phyloP scores from a whole-genome alignment of 2,888 invertebrate species.

The Onthophagus sagittarius region DNA sequence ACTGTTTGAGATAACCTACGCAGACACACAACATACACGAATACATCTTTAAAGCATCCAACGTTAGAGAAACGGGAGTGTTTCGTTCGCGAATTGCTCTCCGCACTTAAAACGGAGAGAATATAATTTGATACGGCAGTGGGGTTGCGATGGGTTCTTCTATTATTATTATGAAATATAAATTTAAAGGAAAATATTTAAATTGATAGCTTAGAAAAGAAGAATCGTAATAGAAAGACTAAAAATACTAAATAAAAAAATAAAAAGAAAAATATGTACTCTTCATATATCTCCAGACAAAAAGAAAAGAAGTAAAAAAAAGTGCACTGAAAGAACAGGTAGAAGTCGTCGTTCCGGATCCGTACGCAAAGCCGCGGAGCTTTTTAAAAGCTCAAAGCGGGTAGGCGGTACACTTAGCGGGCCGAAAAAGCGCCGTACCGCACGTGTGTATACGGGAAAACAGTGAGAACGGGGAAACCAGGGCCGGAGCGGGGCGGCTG shows the following conservation, averaged over 20 bases:
- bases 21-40: neutral
- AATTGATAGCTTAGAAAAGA: too few relatives aligned
- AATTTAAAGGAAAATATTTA: too few relatives aligned
- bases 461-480: neutral
- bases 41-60: neutral
- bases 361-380: neutral
- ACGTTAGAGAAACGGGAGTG: neutral
- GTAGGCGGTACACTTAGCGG: neutral
- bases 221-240: too few relatives aligned
- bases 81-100: neutral
- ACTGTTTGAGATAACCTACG: neutral
- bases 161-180: neutral
- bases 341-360: neutral
- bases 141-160: neutral
- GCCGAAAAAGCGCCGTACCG: neutral
- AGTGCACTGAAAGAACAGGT: neutral
- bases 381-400: neutral
- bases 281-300: too few relatives aligned
- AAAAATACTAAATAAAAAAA: too few relatives aligned
- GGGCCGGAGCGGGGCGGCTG: conserved; percentile 11
- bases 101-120: neutral
- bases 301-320: neutral
- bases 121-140: neutral
- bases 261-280: too few relatives aligned
- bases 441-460: neutral